Conservation (phyloP, 2,888 invertebrate species). For the Leptinotarsa tumamoca region DNA sequence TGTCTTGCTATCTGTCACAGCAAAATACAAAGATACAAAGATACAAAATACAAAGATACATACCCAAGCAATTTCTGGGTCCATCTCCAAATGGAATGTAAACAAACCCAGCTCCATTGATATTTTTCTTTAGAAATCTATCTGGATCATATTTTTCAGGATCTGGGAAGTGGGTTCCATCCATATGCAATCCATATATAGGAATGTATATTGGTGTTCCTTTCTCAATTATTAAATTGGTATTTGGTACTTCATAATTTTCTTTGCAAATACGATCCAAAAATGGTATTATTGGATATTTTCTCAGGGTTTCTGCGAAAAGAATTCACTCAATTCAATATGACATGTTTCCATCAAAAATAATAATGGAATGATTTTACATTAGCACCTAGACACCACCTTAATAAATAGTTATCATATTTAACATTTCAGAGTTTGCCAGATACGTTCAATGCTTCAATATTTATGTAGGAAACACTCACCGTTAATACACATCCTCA, state of each 20-base stretch:
- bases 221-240: constrained; percentile 54
- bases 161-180: constrained; percentile 42
- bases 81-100: constrained; percentile 58
- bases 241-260: constrained; percentile 55
- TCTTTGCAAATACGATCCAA: constrained; percentile 47
- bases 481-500: constrained; percentile 53
- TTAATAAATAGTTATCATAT: no score
- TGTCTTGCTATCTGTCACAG: no score
- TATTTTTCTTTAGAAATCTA: constrained; percentile 50
- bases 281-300: constrained; percentile 36
- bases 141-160: constrained; percentile 56
- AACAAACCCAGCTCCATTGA: constrained; percentile 46
- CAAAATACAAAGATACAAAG: no score
- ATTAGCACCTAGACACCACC: no score
- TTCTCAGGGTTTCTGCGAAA: constrained; percentile 39
- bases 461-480: background rate
- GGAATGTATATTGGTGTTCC: constrained; percentile 31
- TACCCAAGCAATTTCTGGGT: constrained; percentile 57
- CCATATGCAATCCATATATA: constrained; percentile 31
- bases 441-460: no score
- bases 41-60: no score
- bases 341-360: no score
- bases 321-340: background rate
- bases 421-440: no score
- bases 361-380: no score